Evolutionary conservation across 2,113 vertebrate genomes (phyloP).

Genomic region (Oreochromis aureus): DNA sequence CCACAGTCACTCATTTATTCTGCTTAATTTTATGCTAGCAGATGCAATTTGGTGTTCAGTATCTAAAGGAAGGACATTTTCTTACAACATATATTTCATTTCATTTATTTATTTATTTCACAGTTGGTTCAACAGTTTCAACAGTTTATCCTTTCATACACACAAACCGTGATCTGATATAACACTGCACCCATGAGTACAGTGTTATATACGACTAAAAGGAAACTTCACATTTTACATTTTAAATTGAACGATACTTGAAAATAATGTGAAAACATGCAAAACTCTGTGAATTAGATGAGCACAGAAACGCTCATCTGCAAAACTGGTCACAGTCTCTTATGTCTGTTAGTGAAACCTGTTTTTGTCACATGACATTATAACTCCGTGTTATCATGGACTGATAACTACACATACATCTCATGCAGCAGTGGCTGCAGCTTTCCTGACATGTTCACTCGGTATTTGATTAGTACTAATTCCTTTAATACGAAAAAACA

Average conservation of each 20-base stretch:
- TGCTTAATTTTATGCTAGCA: not conserved
- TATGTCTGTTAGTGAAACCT: not conserved
- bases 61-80: not conserved
- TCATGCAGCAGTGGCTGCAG: not conserved
- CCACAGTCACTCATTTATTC: not conserved
- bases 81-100: not conserved
- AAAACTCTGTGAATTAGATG: not conserved
- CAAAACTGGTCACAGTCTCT: not conserved
- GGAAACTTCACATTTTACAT: not conserved
- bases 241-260: not conserved
- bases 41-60: not conserved
- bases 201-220: accelerated
- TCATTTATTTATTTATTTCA: not conserved
- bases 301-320: not conserved
- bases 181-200: not conserved
- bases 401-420: not conserved
- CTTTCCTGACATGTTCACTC: not conserved
- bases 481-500: not conserved
- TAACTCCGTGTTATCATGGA: not conserved
- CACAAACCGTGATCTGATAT: accelerated
- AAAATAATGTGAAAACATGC: not conserved
- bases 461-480: not conserved
- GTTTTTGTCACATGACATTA: not conserved
- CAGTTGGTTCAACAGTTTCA: not conserved
- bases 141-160: not conserved